These are phyloP conservation scores for Myanophis thanlyinensis DNA, from an alignment of 2,113 vertebrate species.

Conservation along the genomic window DNA sequence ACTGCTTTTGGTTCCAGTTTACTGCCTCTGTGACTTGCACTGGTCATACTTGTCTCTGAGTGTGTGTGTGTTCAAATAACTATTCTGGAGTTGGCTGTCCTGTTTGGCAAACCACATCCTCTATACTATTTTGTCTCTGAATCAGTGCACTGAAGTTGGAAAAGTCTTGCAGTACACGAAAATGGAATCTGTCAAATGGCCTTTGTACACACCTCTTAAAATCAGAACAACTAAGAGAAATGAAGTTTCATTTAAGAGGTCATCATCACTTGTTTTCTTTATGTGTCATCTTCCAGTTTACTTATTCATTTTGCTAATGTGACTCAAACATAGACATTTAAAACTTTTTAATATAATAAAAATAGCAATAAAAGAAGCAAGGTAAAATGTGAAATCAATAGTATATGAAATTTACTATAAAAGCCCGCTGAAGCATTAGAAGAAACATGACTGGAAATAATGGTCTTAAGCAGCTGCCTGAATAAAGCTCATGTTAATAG, in stretches of 20 bases:
- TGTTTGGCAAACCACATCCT: not conserved
- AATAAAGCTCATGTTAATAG: not conserved
- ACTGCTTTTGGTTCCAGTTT: not conserved
- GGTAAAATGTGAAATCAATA: not conserved
- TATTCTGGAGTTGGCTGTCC: not conserved
- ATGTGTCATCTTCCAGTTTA: not conserved
- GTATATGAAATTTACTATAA: not conserved
- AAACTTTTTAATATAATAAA: not conserved
- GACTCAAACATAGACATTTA: not conserved
- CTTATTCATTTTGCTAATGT: not conserved
- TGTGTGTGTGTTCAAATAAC: not conserved
- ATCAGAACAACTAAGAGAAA: not conserved
- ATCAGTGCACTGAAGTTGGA: not conserved
- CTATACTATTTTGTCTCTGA: not conserved
- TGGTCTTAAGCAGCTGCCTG: not conserved
- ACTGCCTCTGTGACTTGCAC: not conserved
- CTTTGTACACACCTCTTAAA: conserved; percentile 26
- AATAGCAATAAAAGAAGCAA: not conserved
- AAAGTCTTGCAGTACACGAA: not conserved
- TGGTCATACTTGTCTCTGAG: not conserved
- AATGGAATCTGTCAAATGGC: not conserved
- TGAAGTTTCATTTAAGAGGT: conserved; percentile 26
- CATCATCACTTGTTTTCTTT: not conserved
- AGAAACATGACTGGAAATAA: not conserved
- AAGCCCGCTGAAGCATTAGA: not conserved